These are phyloP conservation scores for Salvelinus namaycush DNA, from an alignment of 2,113 vertebrate species.

Conservation along the genomic window DNA sequence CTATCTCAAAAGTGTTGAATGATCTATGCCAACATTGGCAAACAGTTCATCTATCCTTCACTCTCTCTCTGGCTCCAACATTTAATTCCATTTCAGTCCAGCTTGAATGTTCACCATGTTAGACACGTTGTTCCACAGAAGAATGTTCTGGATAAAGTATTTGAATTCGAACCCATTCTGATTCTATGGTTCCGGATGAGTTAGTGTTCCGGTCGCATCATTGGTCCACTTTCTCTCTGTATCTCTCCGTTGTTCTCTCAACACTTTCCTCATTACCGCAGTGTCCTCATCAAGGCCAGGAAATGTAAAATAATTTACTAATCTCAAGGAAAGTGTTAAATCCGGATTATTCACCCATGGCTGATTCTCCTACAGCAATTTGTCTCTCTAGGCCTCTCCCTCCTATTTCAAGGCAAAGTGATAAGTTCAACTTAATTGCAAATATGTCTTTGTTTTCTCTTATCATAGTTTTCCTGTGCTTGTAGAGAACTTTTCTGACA, in stretches of 20 bases:
- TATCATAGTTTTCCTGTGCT: not conserved
- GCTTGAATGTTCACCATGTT: too few species aligned
- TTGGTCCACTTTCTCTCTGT: not conserved
- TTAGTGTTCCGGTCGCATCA: not conserved
- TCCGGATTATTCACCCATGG: constrained; percentile 62
- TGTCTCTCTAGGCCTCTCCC: not conserved
- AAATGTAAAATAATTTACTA: constrained; percentile 57
- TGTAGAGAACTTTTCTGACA: not conserved
- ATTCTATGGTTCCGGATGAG: not conserved
- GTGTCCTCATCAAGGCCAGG: constrained; percentile 22
- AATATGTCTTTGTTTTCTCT: not conserved
- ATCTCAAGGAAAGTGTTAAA: constrained; percentile 40
- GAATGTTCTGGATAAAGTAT: too few species aligned
- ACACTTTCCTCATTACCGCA: constrained; percentile 42
- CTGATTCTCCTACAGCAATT: constrained; percentile 21
- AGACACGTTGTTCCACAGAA: too few species aligned
- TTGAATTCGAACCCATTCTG: too few species aligned
- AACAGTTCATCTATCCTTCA: too few species aligned
- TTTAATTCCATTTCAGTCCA: too few species aligned
- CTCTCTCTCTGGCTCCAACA: too few species aligned
- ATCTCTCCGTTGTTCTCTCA: not conserved
- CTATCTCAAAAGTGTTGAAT: too few species aligned
- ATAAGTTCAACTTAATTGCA: not conserved
- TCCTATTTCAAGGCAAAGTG: constrained; percentile 23
- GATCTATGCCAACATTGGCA: too few species aligned